A percentile compares a stretch with the other conserved stretches of the same genome.
These are phyloP conservation scores for Rousettus madagascariensis DNA, from an alignment of 2,797 vertebrate species.

Conservation along the genomic window DNA sequence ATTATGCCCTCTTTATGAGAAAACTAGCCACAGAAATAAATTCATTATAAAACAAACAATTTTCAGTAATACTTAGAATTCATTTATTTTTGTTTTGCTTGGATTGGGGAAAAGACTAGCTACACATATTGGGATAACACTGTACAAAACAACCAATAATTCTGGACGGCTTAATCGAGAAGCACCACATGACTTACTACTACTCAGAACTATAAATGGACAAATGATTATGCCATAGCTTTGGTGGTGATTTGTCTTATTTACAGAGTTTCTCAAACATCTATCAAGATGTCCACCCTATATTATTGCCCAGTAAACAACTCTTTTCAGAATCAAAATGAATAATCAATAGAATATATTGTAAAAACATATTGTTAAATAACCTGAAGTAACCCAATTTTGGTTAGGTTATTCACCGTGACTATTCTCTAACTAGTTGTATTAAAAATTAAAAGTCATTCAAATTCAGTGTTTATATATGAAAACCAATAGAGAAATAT, in stretches of 20 bases:
- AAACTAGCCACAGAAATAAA: background rate
- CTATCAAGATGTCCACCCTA: background rate
- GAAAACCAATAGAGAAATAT: background rate
- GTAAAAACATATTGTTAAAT: background rate
- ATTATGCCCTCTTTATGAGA: background rate
- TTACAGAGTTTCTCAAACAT: background rate
- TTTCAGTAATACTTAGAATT: background rate
- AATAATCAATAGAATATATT: background rate
- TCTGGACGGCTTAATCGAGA: background rate
- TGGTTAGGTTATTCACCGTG: background rate
- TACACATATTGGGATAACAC: background rate
- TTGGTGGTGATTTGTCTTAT: background rate
- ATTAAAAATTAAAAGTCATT: background rate
- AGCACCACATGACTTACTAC: background rate
- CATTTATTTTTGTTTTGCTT: background rate
- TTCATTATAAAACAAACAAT: background rate
- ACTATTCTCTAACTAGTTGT: background rate
- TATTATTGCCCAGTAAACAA: background rate
- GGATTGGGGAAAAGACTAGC: background rate
- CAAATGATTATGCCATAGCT: background rate
- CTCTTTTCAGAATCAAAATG: background rate
- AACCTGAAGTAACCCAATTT: background rate
- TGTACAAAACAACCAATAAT: background rate
- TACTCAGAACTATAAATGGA: background rate
- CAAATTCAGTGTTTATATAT: background rate